Percentiles rank a stretch among this genome's conserved stretches.
Conservation (phyloP, 2,797 vertebrate species). For the Heteromormyrus szaboi region DNA sequence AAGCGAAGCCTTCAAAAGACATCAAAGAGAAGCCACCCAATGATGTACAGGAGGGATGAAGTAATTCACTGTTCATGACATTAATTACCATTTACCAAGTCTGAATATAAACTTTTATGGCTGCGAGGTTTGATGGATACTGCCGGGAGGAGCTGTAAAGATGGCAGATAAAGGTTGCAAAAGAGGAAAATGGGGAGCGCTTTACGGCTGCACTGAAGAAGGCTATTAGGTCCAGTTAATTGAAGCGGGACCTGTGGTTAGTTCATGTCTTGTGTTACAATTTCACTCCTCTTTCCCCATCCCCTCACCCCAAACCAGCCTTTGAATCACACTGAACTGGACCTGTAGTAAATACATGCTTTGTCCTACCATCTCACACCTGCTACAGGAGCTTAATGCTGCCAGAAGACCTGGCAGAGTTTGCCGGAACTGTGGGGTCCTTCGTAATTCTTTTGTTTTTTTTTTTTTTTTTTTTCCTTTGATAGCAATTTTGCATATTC, state of each 20-base stretch:
- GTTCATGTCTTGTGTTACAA: conserved; percentile 34
- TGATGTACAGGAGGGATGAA: conserved; percentile 51
- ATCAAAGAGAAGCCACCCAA: not conserved
- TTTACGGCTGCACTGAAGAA: conserved; percentile 31
- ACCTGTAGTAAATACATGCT: conserved; percentile 10
- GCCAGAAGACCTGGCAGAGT: conserved; percentile 1
- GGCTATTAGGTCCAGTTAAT: conserved; percentile 35
- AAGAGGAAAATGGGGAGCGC: conserved; percentile 15
- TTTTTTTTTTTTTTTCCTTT: not conserved
- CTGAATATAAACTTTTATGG: conserved; percentile 48
- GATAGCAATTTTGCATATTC: not conserved
- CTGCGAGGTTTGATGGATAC: conserved; percentile 30
- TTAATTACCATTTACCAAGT: conserved; percentile 68
- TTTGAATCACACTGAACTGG: not conserved
- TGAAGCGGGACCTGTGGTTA: conserved; percentile 31
- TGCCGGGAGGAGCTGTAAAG: conserved; percentile 27
- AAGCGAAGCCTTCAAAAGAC: not conserved
- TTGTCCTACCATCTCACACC: conserved; percentile 13
- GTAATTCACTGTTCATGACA: conserved; percentile 52
- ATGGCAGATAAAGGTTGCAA: conserved; percentile 40
- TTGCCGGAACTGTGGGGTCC: not conserved
- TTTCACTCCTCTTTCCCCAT: conserved; percentile 29
- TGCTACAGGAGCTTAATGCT: conserved; percentile 1
- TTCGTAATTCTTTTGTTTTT: not conserved
- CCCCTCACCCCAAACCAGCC: not conserved